A percentile compares a stretch with the other conserved stretches of the same genome.
Evolutionary conservation across 2,113 vertebrate genomes (phyloP).

Genomic region (Electrona antarctica): DNA sequence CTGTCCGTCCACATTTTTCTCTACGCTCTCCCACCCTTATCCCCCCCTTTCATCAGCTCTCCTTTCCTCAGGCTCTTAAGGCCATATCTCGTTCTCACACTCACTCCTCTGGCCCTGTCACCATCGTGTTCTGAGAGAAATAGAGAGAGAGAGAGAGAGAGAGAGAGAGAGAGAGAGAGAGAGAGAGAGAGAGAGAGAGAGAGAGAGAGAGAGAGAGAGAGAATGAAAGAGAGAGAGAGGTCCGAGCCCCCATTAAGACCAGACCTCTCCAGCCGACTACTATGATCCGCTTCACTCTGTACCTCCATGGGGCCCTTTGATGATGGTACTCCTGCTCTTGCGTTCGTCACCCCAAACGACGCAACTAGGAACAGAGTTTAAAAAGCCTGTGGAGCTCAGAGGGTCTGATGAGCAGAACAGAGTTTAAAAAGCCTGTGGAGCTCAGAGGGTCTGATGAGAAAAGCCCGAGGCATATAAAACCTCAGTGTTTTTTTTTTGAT

Average conservation of each 20-base stretch:
- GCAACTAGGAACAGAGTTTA: constrained; percentile 27
- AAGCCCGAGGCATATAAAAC: background rate
- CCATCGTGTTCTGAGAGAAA: background rate
- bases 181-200: background rate
- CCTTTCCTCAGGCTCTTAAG: background rate
- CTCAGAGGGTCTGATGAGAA: background rate
- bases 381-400: background rate
- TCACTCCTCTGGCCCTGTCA: background rate
- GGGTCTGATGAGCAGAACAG: background rate
- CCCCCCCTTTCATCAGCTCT: background rate
- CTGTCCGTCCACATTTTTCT: background rate
- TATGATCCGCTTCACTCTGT: background rate
- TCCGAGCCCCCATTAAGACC: background rate
- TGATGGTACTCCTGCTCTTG: constrained; percentile 13
- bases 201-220: background rate
- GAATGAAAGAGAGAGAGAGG: too few species aligned
- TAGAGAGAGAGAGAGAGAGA: background rate
- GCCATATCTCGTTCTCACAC: background rate
- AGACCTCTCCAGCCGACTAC: background rate
- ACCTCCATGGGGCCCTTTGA: constrained; percentile 18
- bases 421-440: background rate
- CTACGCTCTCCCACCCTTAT: background rate
- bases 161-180: background rate
- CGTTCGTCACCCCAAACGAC: background rate
- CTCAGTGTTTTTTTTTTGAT: too few species aligned